phyloP scores from a whole-genome alignment of 2,888 invertebrate species.

The Acanthococcus lagerstroemiae region DNA sequence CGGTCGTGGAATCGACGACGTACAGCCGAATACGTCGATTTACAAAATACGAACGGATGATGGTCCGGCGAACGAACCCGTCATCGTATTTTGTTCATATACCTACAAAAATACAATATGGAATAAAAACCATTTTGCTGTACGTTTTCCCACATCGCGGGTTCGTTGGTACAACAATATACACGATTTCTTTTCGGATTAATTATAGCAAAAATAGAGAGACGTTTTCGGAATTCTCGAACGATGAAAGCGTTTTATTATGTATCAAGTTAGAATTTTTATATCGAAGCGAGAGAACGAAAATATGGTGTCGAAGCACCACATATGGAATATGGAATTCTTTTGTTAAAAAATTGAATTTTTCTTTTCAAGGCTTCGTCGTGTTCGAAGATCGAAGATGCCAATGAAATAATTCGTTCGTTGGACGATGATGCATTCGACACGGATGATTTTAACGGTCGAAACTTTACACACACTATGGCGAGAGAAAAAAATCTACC shows the following conservation, averaged over 20 bases:
- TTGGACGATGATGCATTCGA: conserved; percentile 18
- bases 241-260: conserved; percentile 7
- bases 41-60: neutral
- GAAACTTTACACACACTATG: neutral
- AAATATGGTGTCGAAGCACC: conserved; percentile 5
- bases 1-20: no score
- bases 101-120: no score
- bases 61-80: neutral
- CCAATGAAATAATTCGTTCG: conserved; percentile 14
- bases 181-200: conserved; percentile 1
- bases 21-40: conserved; percentile 2
- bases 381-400: no score
- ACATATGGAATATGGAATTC: conserved; percentile 23
- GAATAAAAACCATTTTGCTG: neutral
- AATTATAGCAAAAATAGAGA: conserved; percentile 17
- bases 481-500: neutral
- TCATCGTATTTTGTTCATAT: neutral
- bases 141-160: neutral
- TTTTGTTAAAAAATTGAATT: conserved; percentile 23
- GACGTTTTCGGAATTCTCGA: conserved; percentile 18
- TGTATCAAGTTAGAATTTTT: conserved; percentile 18
- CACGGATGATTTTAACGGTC: conserved; percentile 15
- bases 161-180: conserved; percentile 4
- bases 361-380: conserved; percentile 16
- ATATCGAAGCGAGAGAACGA: conserved; percentile 1